Base-by-base conservation (phyloP, 2,888 invertebrate species). In the Clitarchus hookeri region DNA sequence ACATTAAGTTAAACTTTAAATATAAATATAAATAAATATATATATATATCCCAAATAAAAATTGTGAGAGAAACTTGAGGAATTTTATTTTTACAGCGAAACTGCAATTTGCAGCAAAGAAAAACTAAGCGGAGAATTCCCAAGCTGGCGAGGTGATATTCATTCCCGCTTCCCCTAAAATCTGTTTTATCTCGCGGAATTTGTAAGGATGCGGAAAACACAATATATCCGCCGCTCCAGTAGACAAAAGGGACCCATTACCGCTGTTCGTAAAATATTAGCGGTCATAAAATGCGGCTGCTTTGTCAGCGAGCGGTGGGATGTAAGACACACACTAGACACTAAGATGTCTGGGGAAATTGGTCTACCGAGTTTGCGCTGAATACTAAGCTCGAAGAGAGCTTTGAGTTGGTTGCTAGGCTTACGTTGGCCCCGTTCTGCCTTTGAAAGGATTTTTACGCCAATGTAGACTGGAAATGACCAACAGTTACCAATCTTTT, bases 211-310 rank as follows among this genome's bases (percentile, higher is more conserved):
- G 65, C 85, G 26, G 54, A 54, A 85, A 85, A 82, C 48, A 85
- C 79, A 48, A 85, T 80, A 85, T 85, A 80, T 85, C 54, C 54
- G 48, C 53, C 85, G 82, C 85, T 53, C 53, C 85, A 85, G 85
- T 82, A 85, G 85, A 85, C 85, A 85, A 85, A 85, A 82, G 85
- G 85, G 85, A 85, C 27, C 85, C 85, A 85, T 85, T 85, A 85
- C 44, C 44, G 85, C 82, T 85, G 83, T 85, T 83, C 85, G 82
- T 85, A 44, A 85, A 85, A 85, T 85, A 85, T 53, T 82, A 54
- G 65, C 80, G 16, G n/a, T 48, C 85, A 85, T 85, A 83, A 85
- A 85, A 65, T n/a, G 19, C 65, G 8, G 65, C 65, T 23, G 6
- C 65, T 65, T 65, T 65, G 65, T 65, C 65, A 65, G 65, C 65